Evolutionary conservation across 92 coral and sea anemone genomes (phyloP).

Genomic region (Pocillopora grandis): DNA sequence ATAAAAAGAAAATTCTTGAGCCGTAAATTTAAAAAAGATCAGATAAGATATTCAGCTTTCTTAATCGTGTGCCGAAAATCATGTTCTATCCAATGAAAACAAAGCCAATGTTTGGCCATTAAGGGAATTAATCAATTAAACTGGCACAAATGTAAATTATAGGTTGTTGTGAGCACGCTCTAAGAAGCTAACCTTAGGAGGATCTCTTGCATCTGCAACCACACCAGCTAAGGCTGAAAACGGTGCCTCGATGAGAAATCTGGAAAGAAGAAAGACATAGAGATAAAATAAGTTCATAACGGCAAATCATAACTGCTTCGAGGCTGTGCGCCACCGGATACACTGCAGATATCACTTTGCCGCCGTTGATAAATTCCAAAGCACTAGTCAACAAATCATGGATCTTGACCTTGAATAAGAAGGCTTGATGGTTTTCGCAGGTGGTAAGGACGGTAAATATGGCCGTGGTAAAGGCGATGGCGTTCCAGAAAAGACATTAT

Average conservation of each 20-base stretch:
- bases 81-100: not conserved
- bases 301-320: no score
- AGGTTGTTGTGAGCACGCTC: not conserved
- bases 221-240: conserved; percentile 87
- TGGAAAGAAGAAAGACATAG: conserved; percentile 31
- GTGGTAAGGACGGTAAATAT: conserved; percentile 94
- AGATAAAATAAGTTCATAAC: conserved; percentile 18
- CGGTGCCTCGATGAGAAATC: conserved; percentile 91
- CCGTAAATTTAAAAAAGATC: no score
- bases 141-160: not conserved
- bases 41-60: no score
- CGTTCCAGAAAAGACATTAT: conserved; percentile 74
- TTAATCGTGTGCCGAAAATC: no score
- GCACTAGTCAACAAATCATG: not conserved
- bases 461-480: conserved; percentile 97
- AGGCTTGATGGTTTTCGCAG: conserved; percentile 79
- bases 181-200: conserved; percentile 76
- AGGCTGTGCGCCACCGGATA: not conserved
- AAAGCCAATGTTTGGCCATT: conserved; percentile 20
- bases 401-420: conserved; percentile 82
- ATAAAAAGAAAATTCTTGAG: no score
- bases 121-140: conserved; percentile 21
- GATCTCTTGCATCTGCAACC: conserved; percentile 89
- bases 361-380: not conserved
- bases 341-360: not conserved